Percentiles rank a stretch among this genome's conserved stretches.
phyloP scores from a whole-genome alignment of 2,888 invertebrate genomes.

The Idaea straminata region DNA sequence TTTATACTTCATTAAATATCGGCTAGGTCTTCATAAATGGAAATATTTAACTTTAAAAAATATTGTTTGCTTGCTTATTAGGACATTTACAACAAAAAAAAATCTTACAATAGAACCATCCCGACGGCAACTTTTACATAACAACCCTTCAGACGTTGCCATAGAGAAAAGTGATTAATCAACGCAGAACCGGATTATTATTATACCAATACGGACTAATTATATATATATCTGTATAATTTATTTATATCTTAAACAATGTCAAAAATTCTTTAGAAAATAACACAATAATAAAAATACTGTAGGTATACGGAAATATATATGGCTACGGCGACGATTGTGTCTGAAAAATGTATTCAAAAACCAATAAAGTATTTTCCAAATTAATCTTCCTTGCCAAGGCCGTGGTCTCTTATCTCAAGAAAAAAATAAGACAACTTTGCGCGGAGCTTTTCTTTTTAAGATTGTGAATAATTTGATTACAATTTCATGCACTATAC shows the following conservation, averaged over 20 bases:
- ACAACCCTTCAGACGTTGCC: background rate
- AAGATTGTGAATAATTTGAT: background rate
- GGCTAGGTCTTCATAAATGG: no score
- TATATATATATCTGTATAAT: background rate
- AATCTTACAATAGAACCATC: background rate
- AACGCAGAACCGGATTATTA: background rate
- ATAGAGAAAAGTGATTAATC: background rate
- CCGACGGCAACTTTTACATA: background rate
- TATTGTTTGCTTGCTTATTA: no score
- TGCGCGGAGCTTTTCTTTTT: background rate
- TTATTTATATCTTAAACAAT: background rate
- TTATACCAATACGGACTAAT: background rate
- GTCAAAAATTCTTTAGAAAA: background rate
- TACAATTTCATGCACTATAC: background rate
- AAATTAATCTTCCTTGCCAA: background rate
- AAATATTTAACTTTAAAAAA: no score
- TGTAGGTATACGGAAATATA: background rate
- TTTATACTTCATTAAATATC: no score
- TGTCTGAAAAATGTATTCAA: background rate
- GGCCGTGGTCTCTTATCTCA: background rate
- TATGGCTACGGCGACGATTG: background rate
- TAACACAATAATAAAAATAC: background rate
- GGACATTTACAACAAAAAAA: background rate
- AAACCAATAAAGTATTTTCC: background rate
- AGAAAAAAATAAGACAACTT: background rate